Evolutionary conservation across 2,113 vertebrate genomes (phyloP).

Genomic region (Sylvietta virens): DNA sequence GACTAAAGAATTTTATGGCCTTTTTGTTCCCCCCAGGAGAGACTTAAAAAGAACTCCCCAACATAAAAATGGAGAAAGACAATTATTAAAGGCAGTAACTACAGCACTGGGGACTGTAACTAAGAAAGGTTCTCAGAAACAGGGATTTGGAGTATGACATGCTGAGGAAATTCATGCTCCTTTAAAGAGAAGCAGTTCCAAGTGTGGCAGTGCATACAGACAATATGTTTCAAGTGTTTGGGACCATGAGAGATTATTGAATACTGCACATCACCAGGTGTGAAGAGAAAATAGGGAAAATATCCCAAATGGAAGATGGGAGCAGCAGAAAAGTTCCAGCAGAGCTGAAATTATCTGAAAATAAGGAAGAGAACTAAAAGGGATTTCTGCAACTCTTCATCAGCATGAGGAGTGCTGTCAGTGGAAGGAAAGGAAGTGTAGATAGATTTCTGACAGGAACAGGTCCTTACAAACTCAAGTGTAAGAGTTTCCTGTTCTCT

Average conservation of each 20-base stretch:
- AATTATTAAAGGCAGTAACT: neutral
- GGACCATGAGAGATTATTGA: neutral
- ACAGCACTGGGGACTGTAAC: neutral
- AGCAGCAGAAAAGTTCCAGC: neutral
- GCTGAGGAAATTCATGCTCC: neutral
- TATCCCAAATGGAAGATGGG: neutral
- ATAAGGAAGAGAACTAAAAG: neutral
- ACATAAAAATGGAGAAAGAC: neutral
- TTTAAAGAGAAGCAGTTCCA: neutral
- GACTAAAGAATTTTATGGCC: neutral
- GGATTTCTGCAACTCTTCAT: neutral
- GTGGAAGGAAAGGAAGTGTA: neutral
- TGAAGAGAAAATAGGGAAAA: neutral
- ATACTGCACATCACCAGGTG: neutral
- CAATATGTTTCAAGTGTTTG: neutral
- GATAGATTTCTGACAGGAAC: neutral
- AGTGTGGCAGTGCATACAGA: neutral
- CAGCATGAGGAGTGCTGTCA: neutral
- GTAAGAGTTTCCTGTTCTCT: neutral
- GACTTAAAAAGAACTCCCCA: neutral
- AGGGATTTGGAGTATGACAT: neutral
- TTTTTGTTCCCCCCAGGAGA: neutral
- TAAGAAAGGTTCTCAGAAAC: neutral
- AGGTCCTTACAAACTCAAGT: neutral
- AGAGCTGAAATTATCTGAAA: neutral